Base-by-base conservation (phyloP, 2,888 invertebrate genomes). In the Zaprionus bogoriensis region DNA sequence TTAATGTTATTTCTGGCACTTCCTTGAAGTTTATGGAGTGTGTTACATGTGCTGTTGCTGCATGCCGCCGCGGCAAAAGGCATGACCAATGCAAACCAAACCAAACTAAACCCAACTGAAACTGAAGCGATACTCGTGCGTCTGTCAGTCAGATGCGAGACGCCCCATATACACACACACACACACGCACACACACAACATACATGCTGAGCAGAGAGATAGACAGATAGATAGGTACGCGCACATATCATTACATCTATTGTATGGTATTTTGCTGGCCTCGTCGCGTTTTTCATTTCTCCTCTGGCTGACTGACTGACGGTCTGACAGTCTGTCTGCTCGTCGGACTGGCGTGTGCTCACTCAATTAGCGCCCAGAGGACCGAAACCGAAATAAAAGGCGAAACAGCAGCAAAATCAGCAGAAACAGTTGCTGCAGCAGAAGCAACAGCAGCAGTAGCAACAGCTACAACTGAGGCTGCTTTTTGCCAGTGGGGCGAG, bases 351-450 rank as follows among this genome's bases (percentile, higher is more conserved):
- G 77, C 80, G 84, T 80, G 87, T 87, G 80, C 87, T 80, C 80
- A 80, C 87, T 86, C 80, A 80, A 80, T 80, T 80, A 80, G 87
- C 80, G 80, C 67, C 74, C 81, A 80, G 87, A 80, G 85, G 65
- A 84, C 74, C 80, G 80, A 73, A 86, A 86, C 72, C 71, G 48
- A 68, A 71, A 55, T 60, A 67, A 60, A 67, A 67, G 19, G 23
- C 39, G 51, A 64, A 58, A 64, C 51, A 50, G 58, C 50, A 76
- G 48, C 60, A 57, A 27, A 55, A 60, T 12, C 77, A 61, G 25
- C 50, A 47, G 44, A 58, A 27, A 23, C 23, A 23, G 23, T 23
- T 6, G 23, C n/a, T n/a, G n/a, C n/a, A 23, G 23, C 23, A 4
- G 3, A 23, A 23, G 4, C 23, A 6, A 23, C 23, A 77, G 12